Base-by-base conservation (phyloP, 2,113 vertebrate genomes). In the Panthera leo region DNA sequence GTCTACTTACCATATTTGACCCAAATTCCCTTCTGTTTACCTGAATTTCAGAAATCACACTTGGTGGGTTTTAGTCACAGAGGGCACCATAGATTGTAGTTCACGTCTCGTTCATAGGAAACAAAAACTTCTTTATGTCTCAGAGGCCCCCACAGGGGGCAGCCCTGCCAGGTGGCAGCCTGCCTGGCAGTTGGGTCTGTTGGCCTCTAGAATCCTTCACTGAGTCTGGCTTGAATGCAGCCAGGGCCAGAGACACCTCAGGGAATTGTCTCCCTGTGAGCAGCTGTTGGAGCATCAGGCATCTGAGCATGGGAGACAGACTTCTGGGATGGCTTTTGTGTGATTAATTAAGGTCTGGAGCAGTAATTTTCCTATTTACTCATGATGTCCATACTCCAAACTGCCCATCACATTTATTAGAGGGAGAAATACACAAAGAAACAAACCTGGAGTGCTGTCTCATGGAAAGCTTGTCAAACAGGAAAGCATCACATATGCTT, bases 271-370 rank as follows among this genome's bases (percentile, higher is more conserved):
- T 68, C 55, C 13, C 34, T 21, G 9, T 29, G 39, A 96, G 90
- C 79, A 96, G 73, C 75, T 89, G 83, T 63, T 58, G 18, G 36
- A 67, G 15, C 67, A 84, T 78, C 18, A 67, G 85, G 55, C 48
- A 25, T 10, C 58, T 14, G 8, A 58, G 14, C 9, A 7, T 34
- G 36, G 68, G 48, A 96, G 90, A 82, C 31, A 27, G 79, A 42
- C 73, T 79, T 91, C n/a, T 70, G 29, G 39, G 61, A 83, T n/a
- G 48, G 55, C 21, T 97, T 87, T 89, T 73, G 67, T 93, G 61
- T 80, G 79, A 89, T 70, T 93, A 92, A 92, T 95, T 63, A 68
- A 91, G 51, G 25, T 51, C 45, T 65, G 31, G 29, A 51, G 63
- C 39, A 89, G n/a, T 61, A 23, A 51, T 89, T 78, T 73, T 89